Base-by-base conservation (phyloP, 2,113 vertebrate genomes). In the Periophthalmus modestus region DNA sequence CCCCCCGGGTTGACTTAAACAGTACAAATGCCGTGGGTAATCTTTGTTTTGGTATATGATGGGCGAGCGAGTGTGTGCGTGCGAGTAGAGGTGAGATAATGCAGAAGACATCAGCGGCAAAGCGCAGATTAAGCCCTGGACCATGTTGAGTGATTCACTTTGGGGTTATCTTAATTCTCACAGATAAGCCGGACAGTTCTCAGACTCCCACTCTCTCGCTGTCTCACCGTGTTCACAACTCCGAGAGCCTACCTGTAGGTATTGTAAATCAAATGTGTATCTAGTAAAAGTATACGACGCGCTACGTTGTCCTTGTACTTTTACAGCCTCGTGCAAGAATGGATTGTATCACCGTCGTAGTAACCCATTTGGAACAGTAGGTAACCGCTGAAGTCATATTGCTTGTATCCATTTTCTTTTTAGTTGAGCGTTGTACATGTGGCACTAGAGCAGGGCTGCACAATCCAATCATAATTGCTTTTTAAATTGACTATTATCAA, bases 161-260 rank as follows among this genome's bases (percentile, higher is more conserved):
- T 59, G 39, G 83, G 75, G 74, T 89, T 89, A 91, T 91, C 88
- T 84, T 90, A 83, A 91, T 82, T 82, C 82, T 82, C 48, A 68
- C 24, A 74, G 88, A 91, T 89, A 87, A 90, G 69, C 33, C 12
- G 69, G 79, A 85, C 85, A 79, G 68, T 79, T 77, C 72, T 82
- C 80, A 80, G 80, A 72, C 88, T 86, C 87, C 87, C 86, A 86
- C 81, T n/a, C 86, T 75, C 74, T 77, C 34, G 3, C 74, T 63
- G 13, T 73, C 74, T 71, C 74, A 18, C 75, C 74, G 4, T 39
- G n/a, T 33, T 16, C 55, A 0, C 71, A 1, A 50, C 50, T 66
- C 76, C 2, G 19, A 75, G 34, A 63, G 73, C 54, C 74, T 52
- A 81, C 79, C 82, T 85, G 76, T 2, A 9, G 65, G 18, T 67